Conservation (phyloP, 2,113 vertebrate species). For the Uropsilus gracilis region DNA sequence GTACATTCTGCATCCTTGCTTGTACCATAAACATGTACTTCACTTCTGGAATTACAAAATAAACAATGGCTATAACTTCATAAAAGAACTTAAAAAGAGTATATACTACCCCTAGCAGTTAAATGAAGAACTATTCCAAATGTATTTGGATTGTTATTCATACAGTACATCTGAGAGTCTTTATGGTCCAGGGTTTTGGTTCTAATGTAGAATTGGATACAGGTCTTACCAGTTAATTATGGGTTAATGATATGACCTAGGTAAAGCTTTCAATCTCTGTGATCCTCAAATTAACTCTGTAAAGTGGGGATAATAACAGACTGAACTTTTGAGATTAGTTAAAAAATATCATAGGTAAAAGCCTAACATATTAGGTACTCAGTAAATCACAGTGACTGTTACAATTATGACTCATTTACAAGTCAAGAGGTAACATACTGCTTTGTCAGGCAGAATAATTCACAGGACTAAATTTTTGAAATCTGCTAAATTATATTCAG, state of each 20-base stretch:
- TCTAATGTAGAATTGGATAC: conserved; percentile 17
- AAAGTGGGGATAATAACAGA: conserved; percentile 3
- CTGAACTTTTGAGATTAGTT: conserved; percentile 7
- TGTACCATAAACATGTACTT: neutral
- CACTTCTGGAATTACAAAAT: conserved; percentile 23
- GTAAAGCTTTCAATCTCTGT: conserved; percentile 7
- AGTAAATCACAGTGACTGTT: conserved; percentile 23
- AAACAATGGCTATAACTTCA: conserved; percentile 2
- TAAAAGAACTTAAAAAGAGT: neutral
- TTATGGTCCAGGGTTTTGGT: neutral
- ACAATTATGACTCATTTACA: conserved; percentile 33
- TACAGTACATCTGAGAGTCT: neutral
- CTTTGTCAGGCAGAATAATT: conserved; percentile 15
- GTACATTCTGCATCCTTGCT: conserved; percentile 25
- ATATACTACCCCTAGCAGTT: neutral
- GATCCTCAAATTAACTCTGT: conserved; percentile 35
- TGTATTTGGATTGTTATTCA: conserved; percentile 13
- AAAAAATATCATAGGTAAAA: conserved; percentile 19
- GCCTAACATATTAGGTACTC: neutral
- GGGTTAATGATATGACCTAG: neutral
- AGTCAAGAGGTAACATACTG: conserved; percentile 25
- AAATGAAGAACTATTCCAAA: neutral
- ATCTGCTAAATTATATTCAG: conserved; percentile 48
- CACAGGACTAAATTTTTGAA: conserved; percentile 1
- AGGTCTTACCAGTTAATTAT: conserved; percentile 38